These are phyloP conservation scores for Rosalia funebris DNA, from an alignment of 2,888 invertebrate species.

Conservation along the genomic window DNA sequence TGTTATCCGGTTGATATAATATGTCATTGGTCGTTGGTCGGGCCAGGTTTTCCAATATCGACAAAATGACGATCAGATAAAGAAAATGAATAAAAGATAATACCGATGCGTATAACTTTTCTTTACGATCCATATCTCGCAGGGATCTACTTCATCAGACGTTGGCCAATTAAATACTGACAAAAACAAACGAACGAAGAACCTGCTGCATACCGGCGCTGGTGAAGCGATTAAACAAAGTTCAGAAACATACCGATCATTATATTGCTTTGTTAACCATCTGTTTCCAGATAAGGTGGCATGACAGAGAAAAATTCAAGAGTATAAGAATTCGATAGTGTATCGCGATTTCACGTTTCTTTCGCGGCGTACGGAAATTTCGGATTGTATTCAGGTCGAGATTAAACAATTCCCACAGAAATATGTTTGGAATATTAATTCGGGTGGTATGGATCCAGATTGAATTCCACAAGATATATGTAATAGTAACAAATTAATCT, in stretches of 20 bases:
- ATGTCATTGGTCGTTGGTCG: too few species aligned
- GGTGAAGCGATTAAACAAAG: slow-evolving; percentile 36
- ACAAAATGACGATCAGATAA: too few species aligned
- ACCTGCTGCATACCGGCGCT: slow-evolving; percentile 37
- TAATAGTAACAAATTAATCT: too few species aligned
- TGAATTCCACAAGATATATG: too few species aligned
- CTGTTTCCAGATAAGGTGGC: slow-evolving; percentile 31
- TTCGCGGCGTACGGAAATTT: slow-evolving; percentile 5
- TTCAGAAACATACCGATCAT: slow-evolving; percentile 42
- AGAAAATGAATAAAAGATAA: too few species aligned
- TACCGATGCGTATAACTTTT: too few species aligned
- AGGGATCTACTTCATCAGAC: slow-evolving; percentile 29
- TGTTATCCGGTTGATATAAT: too few species aligned
- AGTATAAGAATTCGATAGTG: slow-evolving; percentile 1
- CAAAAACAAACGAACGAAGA: slow-evolving; percentile 36
- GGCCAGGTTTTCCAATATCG: too few species aligned
- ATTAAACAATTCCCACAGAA: slow-evolving; percentile 6
- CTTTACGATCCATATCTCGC: slow-evolving; percentile 30
- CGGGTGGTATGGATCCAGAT: background rate
- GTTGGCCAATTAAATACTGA: slow-evolving; percentile 42
- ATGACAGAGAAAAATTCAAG: slow-evolving; percentile 3
- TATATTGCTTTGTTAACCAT: slow-evolving; percentile 45
- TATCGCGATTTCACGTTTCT: too few species aligned
- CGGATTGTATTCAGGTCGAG: slow-evolving; percentile 6
- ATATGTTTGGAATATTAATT: background rate